Evolutionary conservation across 35 echinoderm and acorn worm species (phyloP), one percentile per base, ranked within the genome.

Genomic region (Lytechinus variegatus): DNA sequence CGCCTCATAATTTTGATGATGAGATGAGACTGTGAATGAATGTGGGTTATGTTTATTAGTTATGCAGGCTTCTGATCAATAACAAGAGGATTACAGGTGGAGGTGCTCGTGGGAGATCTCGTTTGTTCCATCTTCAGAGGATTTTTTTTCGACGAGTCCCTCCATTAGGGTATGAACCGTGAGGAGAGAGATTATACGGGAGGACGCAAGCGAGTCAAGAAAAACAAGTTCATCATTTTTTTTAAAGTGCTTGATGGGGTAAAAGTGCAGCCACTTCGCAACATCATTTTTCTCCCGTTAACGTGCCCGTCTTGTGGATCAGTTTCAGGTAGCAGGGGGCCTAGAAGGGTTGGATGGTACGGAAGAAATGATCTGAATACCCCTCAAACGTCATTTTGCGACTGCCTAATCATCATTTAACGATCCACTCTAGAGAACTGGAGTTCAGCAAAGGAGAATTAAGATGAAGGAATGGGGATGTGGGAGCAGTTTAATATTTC

Each of bases 201-300:
- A 79, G 21, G 66, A 24, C 56, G 14, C 19, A 24, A 24, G n/a
- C 21, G 66, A 79, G 66, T 7, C 66, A 79, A 24, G 66, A 79
- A 79, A 79, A 79, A 79, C 66, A 79, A 79, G 66, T 79, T 79
- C 66, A 79, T 79, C 66, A 79, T 79, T 79, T 79, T 79, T 79
- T 79, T 14, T 16, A 79, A 79, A 79, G 66, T 16, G 66, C 66
- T 79, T 79, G 66, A 79, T 79, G 66, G 66, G 57, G 57, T 24
- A 58, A 79, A 79, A 79, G 66, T 79, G 66, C 66, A 79, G 66
- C 66, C 66, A 79, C 66, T 79, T 79, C 19, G 66, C 19, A 79
- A 79, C 66, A 79, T 71, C 61, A 71, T 79, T 24, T 79, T 79
- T 79, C 21, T 7, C 66, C 66, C 4, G 66, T 79, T 79, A 79